A percentile compares a stretch with the other conserved stretches of the same genome.
Conservation (phyloP, 2,797 vertebrate species). For the Chrosomus eos region DNA sequence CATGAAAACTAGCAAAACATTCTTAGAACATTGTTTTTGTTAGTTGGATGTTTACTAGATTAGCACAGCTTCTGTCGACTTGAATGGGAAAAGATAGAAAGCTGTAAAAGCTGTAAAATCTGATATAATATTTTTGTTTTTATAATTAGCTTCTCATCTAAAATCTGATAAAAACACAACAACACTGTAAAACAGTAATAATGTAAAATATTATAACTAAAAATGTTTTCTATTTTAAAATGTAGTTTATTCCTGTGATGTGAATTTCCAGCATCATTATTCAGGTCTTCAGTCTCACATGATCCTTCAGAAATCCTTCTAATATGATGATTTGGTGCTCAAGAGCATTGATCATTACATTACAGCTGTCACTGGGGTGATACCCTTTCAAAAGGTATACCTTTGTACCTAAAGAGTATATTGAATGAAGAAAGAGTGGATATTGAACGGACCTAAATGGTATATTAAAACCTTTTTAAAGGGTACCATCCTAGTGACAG, state of each 20-base stretch:
- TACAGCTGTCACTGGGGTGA: too few relatives aligned
- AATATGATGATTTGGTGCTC: neutral
- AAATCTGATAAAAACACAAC: neutral
- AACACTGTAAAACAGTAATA: neutral
- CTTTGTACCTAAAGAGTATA: too few relatives aligned
- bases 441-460: too few relatives aligned
- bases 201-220: neutral
- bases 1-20: neutral
- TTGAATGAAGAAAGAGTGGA: too few relatives aligned
- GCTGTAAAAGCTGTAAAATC: neutral
- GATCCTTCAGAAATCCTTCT: neutral
- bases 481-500: too few relatives aligned
- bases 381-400: too few relatives aligned
- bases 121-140: neutral
- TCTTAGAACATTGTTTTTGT: neutral
- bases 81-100: neutral
- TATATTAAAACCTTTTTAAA: too few relatives aligned
- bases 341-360: neutral
- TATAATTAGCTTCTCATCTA: neutral
- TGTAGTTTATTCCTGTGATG: neutral
- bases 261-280: neutral
- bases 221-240: neutral
- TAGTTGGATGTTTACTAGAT: neutral
- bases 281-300: neutral
- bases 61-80: neutral